Conservation (phyloP, 2,888 invertebrate genomes). For the Yponomeuta malinellus region DNA sequence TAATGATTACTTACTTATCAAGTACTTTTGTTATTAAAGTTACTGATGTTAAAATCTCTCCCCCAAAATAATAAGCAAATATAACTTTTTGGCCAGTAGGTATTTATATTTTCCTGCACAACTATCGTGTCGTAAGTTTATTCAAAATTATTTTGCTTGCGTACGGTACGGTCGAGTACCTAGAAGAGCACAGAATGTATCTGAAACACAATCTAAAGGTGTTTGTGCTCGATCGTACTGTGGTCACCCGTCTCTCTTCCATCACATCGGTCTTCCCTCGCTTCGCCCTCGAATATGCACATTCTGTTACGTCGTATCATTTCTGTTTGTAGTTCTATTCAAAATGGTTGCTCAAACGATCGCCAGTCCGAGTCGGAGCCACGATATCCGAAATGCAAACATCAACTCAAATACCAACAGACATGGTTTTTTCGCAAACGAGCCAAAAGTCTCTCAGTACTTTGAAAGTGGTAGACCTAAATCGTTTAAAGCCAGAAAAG, state of each 20-base stretch:
- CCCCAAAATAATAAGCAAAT: background rate
- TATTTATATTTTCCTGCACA: no score
- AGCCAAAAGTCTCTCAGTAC: conserved; percentile 66
- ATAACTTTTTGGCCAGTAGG: background rate
- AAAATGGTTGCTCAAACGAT: conserved; percentile 75
- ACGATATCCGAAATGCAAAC: conserved; percentile 66
- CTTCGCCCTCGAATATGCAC: conserved; percentile 65
- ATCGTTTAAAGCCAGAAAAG: conserved; percentile 69
- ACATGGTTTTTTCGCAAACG: conserved; percentile 75
- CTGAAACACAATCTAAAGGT: background rate
- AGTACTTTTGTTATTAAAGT: background rate
- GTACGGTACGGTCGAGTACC: background rate
- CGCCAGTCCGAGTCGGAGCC: conserved; percentile 72
- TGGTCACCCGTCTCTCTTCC: conserved; percentile 10
- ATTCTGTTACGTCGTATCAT: conserved; percentile 75
- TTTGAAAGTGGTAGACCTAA: conserved; percentile 73
- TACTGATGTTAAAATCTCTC: background rate
- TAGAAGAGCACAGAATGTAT: background rate
- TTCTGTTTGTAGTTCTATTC: conserved; percentile 76
- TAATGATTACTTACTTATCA: background rate
- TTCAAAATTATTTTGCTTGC: background rate
- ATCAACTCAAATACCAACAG: conserved; percentile 64
- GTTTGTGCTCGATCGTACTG: conserved; percentile 13
- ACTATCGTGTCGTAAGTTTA: no score
- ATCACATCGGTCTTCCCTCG: conserved; percentile 24